A percentile compares a stretch with the other conserved stretches of the same genome.
Evolutionary conservation across 2,113 vertebrate species (phyloP).

Genomic region (Paramisgurnus dabryanus): DNA sequence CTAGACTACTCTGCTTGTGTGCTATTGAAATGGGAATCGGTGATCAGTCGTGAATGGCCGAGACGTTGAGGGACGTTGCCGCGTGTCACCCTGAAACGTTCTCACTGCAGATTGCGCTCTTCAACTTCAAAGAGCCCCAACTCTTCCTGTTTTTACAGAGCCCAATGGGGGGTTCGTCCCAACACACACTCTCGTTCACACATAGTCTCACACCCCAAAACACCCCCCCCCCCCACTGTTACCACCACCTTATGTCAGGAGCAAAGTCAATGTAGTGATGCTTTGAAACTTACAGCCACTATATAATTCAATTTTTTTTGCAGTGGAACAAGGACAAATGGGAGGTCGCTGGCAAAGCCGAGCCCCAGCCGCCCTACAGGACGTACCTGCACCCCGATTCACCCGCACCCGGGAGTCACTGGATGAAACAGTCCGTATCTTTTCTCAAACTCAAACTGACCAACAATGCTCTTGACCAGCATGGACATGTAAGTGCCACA

Average conservation of each 20-base stretch:
- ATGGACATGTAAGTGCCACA: conserved; percentile 79
- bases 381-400: conserved; percentile 90
- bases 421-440: conserved; percentile 88
- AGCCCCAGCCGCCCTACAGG: conserved; percentile 87
- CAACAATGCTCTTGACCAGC: conserved; percentile 90
- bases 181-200: conserved; percentile 50
- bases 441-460: conserved; percentile 93
- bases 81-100: conserved; percentile 50
- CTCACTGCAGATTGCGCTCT: conserved; percentile 57
- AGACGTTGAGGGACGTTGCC: conserved; percentile 34
- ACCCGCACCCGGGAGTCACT: conserved; percentile 88
- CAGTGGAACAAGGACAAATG: conserved; percentile 94
- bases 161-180: conserved; percentile 67
- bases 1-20: background rate
- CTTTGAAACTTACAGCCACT: conserved; percentile 10
- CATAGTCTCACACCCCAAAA: conserved; percentile 37
- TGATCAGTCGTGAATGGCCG: conserved; percentile 10
- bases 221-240: background rate
- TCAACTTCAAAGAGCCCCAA: conserved; percentile 76
- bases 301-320: conserved; percentile 31
- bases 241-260: conserved; percentile 37
- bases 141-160: conserved; percentile 80
- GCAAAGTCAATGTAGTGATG: background rate
- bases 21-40: conserved; percentile 2
- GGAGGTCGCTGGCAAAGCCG: conserved; percentile 90